A percentile compares a stretch with the other conserved stretches of the same genome.
Evolutionary conservation across 2,797 vertebrate genomes (phyloP).

Genomic region (Botia almorhae): DNA sequence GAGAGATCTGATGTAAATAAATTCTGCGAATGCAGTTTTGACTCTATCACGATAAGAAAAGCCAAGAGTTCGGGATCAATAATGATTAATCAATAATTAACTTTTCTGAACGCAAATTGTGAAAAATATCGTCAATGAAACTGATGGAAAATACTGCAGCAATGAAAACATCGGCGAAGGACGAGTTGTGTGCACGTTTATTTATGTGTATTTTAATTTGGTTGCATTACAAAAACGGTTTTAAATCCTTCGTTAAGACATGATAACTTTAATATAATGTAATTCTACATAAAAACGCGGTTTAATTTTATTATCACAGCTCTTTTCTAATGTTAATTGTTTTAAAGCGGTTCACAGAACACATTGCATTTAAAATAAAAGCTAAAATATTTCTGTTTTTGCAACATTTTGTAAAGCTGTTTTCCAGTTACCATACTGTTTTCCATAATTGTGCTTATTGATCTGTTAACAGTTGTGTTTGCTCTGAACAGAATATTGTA

Average conservation of each 20-base stretch:
- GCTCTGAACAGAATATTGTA: no score
- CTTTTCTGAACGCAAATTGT: conserved; percentile 42
- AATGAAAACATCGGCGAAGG: background rate
- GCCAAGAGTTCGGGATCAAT: background rate
- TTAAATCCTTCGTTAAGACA: background rate
- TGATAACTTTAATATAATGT: background rate
- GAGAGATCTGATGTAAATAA: conserved; percentile 56
- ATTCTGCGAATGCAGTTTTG: conserved; percentile 31
- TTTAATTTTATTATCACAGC: background rate
- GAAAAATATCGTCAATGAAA: conserved; percentile 51
- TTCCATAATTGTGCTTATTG: no score
- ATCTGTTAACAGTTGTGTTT: no score
- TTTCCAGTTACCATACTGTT: no score
- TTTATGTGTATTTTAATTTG: background rate
- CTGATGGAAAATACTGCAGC: conserved; percentile 41
- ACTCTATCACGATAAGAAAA: conserved; percentile 20
- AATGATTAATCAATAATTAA: conserved; percentile 26
- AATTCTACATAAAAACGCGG: no score
- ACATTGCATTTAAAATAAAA: no score
- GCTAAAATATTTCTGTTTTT: no score
- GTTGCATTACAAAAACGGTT: background rate
- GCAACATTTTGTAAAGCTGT: no score
- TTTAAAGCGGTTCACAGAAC: background rate
- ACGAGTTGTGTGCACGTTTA: background rate
- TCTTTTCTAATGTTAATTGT: background rate